Conservation (phyloP, 2,888 invertebrate genomes). For the Nomada goodeniana region DNA sequence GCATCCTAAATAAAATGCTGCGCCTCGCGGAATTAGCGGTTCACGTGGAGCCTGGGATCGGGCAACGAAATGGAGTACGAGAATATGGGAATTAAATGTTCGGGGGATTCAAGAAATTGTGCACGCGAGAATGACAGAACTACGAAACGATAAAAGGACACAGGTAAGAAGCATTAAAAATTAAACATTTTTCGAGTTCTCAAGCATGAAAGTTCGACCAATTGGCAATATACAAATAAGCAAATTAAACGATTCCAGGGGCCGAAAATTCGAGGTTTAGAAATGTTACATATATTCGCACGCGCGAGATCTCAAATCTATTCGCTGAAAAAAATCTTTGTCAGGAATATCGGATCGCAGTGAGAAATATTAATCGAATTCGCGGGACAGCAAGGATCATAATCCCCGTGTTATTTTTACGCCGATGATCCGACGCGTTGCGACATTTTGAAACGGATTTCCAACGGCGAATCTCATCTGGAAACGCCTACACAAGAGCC, state of each 20-base stretch:
- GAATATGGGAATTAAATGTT: background rate
- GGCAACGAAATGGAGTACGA: background rate
- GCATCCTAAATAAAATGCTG: slow-evolving; percentile 15
- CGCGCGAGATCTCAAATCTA: too few species aligned
- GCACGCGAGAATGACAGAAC: background rate
- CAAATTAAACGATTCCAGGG: too few species aligned
- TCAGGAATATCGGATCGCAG: background rate
- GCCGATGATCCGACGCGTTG: slow-evolving; percentile 28
- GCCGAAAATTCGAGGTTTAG: too few species aligned
- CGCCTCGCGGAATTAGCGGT: slow-evolving; percentile 5
- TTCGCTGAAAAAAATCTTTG: background rate
- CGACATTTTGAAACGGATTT: slow-evolving; percentile 41
- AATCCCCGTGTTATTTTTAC: slow-evolving; percentile 24
- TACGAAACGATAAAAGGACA: too few species aligned
- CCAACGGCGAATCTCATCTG: slow-evolving; percentile 49
- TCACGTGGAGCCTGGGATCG: background rate
- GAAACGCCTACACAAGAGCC: slow-evolving; percentile 49
- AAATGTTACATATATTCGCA: too few species aligned
- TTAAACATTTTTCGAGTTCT: too few species aligned
- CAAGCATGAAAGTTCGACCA: too few species aligned
- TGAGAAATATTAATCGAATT: slow-evolving; percentile 24
- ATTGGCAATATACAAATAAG: too few species aligned
- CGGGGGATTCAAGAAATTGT: background rate
- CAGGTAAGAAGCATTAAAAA: too few species aligned
- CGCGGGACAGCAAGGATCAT: background rate